Evolutionary conservation across 2,113 vertebrate genomes (phyloP).

Genomic region (Stomatorhinus ivindoensis): DNA sequence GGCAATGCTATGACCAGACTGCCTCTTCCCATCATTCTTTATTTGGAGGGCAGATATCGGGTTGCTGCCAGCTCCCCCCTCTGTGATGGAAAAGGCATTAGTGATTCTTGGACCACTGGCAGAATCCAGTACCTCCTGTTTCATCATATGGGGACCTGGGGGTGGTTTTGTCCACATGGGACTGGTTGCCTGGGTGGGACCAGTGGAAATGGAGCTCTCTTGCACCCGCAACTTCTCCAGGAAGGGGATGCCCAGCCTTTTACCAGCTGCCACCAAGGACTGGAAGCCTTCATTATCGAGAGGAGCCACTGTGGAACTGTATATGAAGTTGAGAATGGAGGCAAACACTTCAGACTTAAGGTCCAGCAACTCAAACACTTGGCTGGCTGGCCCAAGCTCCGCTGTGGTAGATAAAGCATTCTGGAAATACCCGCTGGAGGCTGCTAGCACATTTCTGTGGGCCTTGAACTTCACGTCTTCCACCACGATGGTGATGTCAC

Average conservation of each 20-base stretch:
- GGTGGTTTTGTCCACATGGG: conserved; percentile 19
- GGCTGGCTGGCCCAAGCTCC: conserved; percentile 73
- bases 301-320: conserved; percentile 81
- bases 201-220: conserved; percentile 35
- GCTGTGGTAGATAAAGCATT: conserved; percentile 75
- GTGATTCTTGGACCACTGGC: conserved; percentile 87
- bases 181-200: conserved; percentile 18
- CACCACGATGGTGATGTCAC: conserved; percentile 94
- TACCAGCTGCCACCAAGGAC: conserved; percentile 81
- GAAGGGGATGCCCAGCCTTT: conserved; percentile 90
- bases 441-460: conserved; percentile 90
- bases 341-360: conserved; percentile 95
- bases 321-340: conserved; percentile 92
- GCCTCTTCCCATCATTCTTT: conserved; percentile 68
- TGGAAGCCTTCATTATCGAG: conserved; percentile 68
- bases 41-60: conserved; percentile 80
- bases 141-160: conserved; percentile 28
- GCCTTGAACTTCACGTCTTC: conserved; percentile 95
- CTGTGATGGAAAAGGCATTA: conserved; percentile 93
- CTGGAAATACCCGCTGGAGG: conserved; percentile 97
- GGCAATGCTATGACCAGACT: conserved; percentile 44
- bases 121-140: conserved; percentile 67
- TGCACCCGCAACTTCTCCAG: conserved; percentile 71
- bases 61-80: conserved; percentile 70
- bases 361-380: conserved; percentile 88